Evolutionary conservation across 2,888 invertebrate species (phyloP).

Genomic region (Meandrusa payeni): DNA sequence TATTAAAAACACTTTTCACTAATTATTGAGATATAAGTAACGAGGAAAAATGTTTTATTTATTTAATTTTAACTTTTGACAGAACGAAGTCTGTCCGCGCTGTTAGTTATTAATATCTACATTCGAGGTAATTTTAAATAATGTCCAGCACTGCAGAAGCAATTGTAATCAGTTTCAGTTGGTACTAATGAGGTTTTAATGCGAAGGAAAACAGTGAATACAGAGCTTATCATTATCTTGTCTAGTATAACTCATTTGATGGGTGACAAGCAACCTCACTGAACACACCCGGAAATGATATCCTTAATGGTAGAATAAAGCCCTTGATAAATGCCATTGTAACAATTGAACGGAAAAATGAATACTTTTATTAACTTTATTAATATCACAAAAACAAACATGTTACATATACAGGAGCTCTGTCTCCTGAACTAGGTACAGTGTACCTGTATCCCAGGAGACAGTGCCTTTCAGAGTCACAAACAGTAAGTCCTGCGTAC

Average conservation of each 20-base stretch:
- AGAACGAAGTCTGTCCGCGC: no score
- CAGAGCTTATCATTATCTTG: constrained; percentile 63
- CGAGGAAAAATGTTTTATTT: no score
- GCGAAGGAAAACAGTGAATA: constrained; percentile 52
- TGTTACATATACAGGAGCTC: no score
- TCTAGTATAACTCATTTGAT: constrained; percentile 57
- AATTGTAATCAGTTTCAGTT: constrained; percentile 18
- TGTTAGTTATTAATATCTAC: background rate
- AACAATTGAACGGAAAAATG: constrained; percentile 1
- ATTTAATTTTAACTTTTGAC: no score
- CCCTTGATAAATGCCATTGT: constrained; percentile 9
- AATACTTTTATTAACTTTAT: no score
- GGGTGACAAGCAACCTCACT: constrained; percentile 43
- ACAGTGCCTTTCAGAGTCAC: no score
- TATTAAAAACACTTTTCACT: no score
- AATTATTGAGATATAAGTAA: no score
- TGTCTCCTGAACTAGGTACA: no score
- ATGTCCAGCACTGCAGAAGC: background rate
- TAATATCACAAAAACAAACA: no score
- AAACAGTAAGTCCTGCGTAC: no score
- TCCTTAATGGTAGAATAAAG: constrained; percentile 26
- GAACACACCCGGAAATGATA: constrained; percentile 30
- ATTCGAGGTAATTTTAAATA: constrained; percentile 2
- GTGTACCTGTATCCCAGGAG: no score
- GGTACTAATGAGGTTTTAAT: constrained; percentile 73